Conservation (phyloP, 92 coral and sea anemone genomes). For the Porites divaricata region DNA sequence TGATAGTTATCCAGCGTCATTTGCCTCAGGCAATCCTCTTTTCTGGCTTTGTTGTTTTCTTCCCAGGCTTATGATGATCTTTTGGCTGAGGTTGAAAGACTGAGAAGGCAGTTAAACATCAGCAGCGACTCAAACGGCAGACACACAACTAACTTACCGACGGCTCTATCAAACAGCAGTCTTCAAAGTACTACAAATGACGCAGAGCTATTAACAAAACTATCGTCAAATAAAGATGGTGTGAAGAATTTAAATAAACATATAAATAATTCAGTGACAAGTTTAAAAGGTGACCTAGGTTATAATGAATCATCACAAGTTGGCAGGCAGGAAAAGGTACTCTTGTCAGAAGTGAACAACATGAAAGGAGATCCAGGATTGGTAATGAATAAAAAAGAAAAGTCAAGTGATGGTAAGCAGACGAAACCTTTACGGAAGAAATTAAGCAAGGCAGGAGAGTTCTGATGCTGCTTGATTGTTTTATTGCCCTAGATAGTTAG, state of each 20-base stretch:
- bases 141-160: not conserved
- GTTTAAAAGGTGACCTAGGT: conserved; percentile 20
- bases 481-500: not conserved
- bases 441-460: conserved; percentile 3
- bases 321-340: not conserved
- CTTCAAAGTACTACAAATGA: not conserved
- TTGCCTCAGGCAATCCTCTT: not conserved
- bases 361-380: conserved; percentile 36
- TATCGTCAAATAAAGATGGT: not conserved
- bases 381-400: not conserved
- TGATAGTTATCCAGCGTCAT: too few relatives aligned
- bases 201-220: not conserved
- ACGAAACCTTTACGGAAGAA: not conserved
- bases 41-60: not conserved
- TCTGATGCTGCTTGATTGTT: not conserved
- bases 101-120: conserved; percentile 51
- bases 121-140: not conserved
- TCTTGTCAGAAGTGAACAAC: conserved; percentile 3
- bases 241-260: too few relatives aligned
- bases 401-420: not conserved
- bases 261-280: not conserved
- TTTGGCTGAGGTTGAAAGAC: conserved; percentile 65
- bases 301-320: not conserved
- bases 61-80: conserved; percentile 73
- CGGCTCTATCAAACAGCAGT: not conserved